Percentiles rank a stretch among this genome's conserved stretches.
phyloP scores from a whole-genome alignment of 1,140 invertebrate species.

The Macrocentrus cingulum region DNA sequence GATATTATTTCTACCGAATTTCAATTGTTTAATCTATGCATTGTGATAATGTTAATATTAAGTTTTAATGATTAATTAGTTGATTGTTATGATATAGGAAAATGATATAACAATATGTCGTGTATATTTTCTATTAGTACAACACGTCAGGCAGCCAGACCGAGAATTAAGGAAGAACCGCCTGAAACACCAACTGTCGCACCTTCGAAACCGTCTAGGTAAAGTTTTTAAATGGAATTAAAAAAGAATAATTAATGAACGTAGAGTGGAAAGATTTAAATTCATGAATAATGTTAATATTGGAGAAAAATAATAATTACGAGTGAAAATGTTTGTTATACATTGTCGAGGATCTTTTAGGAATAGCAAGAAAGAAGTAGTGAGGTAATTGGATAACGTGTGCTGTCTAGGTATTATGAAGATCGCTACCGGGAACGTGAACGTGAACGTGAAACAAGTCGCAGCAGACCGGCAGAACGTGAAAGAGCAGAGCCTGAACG shows the following conservation, averaged over 20 bases:
- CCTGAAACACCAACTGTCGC: slow-evolving; percentile 60
- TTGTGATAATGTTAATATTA: no score
- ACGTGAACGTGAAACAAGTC: slow-evolving; percentile 54
- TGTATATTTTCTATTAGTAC: slow-evolving; percentile 65
- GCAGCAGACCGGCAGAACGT: slow-evolving; percentile 52
- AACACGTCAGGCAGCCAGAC: slow-evolving; percentile 64
- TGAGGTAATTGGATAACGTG: slow-evolving; percentile 48
- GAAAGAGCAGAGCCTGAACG: slow-evolving; percentile 65
- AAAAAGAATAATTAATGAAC: slow-evolving; percentile 8
- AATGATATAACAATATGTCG: slow-evolving; percentile 12
- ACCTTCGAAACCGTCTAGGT: slow-evolving; percentile 61
- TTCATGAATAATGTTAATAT: no score
- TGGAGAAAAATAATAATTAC: no score
- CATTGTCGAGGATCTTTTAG: not conserved
- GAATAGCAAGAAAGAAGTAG: slow-evolving; percentile 9
- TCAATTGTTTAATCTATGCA: no score
- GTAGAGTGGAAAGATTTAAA: not conserved
- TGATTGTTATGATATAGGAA: no score
- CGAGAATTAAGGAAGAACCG: slow-evolving; percentile 60
- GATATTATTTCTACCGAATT: no score
- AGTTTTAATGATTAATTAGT: no score
- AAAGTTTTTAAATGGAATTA: slow-evolving; percentile 29
- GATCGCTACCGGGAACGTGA: slow-evolving; percentile 75
- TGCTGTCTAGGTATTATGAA: slow-evolving; percentile 72
- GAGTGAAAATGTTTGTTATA: no score